Percentiles rank a stretch among this genome's conserved stretches.
Conservation (phyloP, 2,113 vertebrate genomes). For the Nycticorax nycticorax region DNA sequence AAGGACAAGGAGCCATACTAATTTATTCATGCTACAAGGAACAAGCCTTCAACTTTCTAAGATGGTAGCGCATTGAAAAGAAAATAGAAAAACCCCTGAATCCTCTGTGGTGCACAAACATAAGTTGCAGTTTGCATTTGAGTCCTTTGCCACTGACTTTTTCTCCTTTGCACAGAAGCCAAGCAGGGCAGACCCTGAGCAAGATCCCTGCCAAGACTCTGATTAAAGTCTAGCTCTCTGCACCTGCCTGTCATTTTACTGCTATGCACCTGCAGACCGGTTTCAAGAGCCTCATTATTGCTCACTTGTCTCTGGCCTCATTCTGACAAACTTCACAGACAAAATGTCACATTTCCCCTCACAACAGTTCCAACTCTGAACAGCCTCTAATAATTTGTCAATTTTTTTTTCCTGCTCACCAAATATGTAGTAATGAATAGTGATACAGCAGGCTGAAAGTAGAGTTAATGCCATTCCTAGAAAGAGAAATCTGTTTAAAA, state of each 20-base stretch:
- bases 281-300: slow-evolving; percentile 55
- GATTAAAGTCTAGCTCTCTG: slow-evolving; percentile 45
- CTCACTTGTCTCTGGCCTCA: background rate
- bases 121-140: background rate
- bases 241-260: slow-evolving; percentile 51
- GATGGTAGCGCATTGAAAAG: background rate
- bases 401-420: slow-evolving; percentile 1
- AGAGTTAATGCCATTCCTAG: slow-evolving; percentile 46
- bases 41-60: background rate
- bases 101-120: background rate
- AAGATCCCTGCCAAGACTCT: slow-evolving; percentile 8
- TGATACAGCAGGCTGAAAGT: slow-evolving; percentile 3
- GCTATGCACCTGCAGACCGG: slow-evolving; percentile 39
- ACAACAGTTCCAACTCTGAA: slow-evolving; percentile 1
- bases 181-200: background rate
- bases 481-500: slow-evolving; percentile 3
- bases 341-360: slow-evolving; percentile 35
- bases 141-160: background rate
- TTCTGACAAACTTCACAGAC: slow-evolving; percentile 40
- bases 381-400: slow-evolving; percentile 2
- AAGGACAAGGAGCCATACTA: background rate
- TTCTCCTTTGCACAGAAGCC: background rate
- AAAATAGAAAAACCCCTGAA: background rate
- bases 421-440: slow-evolving; percentile 28
- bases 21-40: background rate